These are phyloP conservation scores for Scolopax bukidnonensis DNA, from an alignment of 2,797 vertebrate species.

Conservation along the genomic window DNA sequence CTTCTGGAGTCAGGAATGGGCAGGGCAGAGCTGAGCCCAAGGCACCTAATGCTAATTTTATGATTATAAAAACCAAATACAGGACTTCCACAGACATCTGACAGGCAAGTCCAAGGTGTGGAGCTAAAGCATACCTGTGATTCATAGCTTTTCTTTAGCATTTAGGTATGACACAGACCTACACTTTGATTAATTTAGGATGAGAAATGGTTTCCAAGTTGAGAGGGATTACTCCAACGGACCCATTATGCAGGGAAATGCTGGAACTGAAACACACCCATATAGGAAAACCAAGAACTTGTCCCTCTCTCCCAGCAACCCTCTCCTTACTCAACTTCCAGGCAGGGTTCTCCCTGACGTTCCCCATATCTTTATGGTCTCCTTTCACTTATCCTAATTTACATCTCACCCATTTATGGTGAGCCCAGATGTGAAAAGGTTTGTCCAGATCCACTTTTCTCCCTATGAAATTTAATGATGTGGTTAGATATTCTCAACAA, in stretches of 20 bases:
- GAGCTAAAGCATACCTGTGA: background rate
- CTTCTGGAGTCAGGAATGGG: background rate
- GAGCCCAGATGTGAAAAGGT: background rate
- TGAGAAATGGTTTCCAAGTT: background rate
- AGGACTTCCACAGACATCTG: background rate
- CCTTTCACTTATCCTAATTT: background rate
- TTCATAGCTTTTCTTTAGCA: background rate
- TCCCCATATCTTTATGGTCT: background rate
- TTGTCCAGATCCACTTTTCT: background rate
- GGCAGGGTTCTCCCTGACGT: fast-evolving
- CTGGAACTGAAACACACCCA: background rate
- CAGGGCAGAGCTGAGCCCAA: background rate
- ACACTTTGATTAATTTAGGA: background rate
- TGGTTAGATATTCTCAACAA: background rate
- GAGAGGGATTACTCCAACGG: background rate
- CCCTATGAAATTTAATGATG: background rate
- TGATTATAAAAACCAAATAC: background rate
- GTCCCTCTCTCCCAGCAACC: background rate
- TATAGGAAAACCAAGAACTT: background rate
- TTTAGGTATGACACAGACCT: background rate
- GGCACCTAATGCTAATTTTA: background rate
- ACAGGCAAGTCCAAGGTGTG: background rate
- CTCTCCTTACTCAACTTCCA: background rate
- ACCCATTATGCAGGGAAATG: background rate
- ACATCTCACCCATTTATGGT: background rate